Evolutionary conservation across 2,113 vertebrate species (phyloP), one percentile per base, ranked within the genome.

Genomic region (Malurus alboscapulatus): DNA sequence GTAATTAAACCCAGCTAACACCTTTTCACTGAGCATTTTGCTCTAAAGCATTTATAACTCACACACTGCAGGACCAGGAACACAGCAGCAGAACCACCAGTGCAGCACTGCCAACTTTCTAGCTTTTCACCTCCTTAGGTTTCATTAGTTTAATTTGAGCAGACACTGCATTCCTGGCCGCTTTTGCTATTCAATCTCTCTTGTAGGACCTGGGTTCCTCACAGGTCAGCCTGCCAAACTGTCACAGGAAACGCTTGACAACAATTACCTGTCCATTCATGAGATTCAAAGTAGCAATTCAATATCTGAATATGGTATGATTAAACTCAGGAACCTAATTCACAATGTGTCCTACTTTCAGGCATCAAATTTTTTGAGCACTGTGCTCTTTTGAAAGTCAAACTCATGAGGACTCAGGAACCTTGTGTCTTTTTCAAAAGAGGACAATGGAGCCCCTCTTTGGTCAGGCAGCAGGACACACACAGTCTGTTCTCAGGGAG

Each of bases 281-380:
- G 62, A 71, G 61, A 86, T 48, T 79, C 74, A 84, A 50, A 94
- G 63, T 21, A 84, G 81, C 80, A 82, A 77, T 91, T 90, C 80
- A 73, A 0, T 34, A 73, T 24, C 77, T 72, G 77, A 91, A 87
- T 72, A 42, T 19, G 29, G 42, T 18, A 25, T 30, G 73, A 88
- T 42, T 87, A 74, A 84, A 87, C 62, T 58, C 87, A 9, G 55
- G 66, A 87, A 72, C 73, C 50, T 12, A 65, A 79, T 73, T 87
- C 90, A 92, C 32, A 72, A 40, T 10, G 47, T 57, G 81, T 30
- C 88, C 88, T 92, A 84, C 87, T 93, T 92, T 82, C 87, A 82
- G 58, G 36, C 77, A 48, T 79, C 34, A 36, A 2, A 10, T 62
- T 68, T 79, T 95, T 40, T 75, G 73, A 88, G 50, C 66, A 34